These are phyloP conservation scores for Leptopilina drosophilae DNA, from an alignment of 2,888 invertebrate species.

Conservation along the genomic window DNA sequence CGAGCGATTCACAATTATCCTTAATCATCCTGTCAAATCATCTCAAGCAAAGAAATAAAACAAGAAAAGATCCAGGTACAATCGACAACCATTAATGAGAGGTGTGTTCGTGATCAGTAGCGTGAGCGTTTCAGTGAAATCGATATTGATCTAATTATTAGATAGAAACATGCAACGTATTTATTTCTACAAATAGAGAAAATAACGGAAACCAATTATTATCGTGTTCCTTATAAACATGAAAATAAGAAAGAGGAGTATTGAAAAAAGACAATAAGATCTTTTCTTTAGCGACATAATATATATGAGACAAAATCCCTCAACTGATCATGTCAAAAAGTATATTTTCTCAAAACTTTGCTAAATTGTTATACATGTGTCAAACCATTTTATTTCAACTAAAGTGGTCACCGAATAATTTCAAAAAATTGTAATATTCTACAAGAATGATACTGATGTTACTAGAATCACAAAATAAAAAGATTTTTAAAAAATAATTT, in stretches of 20 bases:
- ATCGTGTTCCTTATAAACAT: not conserved
- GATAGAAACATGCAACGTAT: slow-evolving; percentile 32
- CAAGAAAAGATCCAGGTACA: not conserved
- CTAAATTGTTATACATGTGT: no score
- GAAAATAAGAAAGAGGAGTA: not conserved
- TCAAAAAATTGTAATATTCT: no score
- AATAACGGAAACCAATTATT: slow-evolving; percentile 31
- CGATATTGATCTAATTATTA: slow-evolving; percentile 40
- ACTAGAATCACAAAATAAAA: no score
- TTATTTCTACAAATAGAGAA: slow-evolving; percentile 29
- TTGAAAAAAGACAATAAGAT: not conserved
- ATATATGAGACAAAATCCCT: no score
- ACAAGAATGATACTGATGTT: no score
- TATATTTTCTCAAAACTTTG: no score
- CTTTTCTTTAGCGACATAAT: slow-evolving; percentile 14
- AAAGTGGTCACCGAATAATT: no score
- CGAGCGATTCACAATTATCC: slow-evolving; percentile 65
- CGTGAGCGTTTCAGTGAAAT: slow-evolving; percentile 27
- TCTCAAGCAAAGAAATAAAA: slow-evolving; percentile 2
- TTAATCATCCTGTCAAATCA: slow-evolving; percentile 61
- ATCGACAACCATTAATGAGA: slow-evolving; percentile 27
- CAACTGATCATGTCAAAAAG: no score
- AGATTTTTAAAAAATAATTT: no score
- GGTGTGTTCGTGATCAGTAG: slow-evolving; percentile 36
- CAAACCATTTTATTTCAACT: no score